Evolutionary conservation across 2,888 invertebrate genomes (phyloP).

Genomic region (Noctua janthina): DNA sequence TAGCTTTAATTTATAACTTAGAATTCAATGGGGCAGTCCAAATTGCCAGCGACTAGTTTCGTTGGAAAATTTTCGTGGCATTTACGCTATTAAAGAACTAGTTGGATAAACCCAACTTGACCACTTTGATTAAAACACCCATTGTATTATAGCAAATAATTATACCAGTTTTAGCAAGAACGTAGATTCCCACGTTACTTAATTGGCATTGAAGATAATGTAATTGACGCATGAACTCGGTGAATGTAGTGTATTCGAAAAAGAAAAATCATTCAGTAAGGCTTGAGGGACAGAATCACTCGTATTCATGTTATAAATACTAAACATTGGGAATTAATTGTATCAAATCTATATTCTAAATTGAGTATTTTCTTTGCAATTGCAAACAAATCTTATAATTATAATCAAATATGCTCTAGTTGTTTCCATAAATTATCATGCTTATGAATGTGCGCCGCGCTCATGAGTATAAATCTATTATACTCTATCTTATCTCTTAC

Average conservation of each 20-base stretch:
- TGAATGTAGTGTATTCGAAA: background rate
- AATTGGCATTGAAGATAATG: conserved; percentile 8
- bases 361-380: background rate
- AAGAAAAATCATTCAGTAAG: background rate
- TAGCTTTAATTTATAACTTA: background rate
- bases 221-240: background rate
- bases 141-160: conserved; percentile 18
- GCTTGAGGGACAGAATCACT: conserved; percentile 3
- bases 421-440: background rate
- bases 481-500: background rate
- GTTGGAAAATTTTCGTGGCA: background rate
- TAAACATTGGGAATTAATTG: background rate
- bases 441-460: background rate
- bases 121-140: background rate
- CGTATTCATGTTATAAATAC: background rate
- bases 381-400: background rate
- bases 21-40: background rate
- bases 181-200: conserved; percentile 27
- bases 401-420: background rate
- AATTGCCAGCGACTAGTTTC: background rate
- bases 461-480: background rate
- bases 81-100: background rate
- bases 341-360: background rate
- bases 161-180: conserved; percentile 5
- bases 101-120: conserved; percentile 4